Evolutionary conservation across 2,888 invertebrate species (phyloP), one percentile per base, ranked within the genome.

Genomic region (Erpobdella octoculata): DNA sequence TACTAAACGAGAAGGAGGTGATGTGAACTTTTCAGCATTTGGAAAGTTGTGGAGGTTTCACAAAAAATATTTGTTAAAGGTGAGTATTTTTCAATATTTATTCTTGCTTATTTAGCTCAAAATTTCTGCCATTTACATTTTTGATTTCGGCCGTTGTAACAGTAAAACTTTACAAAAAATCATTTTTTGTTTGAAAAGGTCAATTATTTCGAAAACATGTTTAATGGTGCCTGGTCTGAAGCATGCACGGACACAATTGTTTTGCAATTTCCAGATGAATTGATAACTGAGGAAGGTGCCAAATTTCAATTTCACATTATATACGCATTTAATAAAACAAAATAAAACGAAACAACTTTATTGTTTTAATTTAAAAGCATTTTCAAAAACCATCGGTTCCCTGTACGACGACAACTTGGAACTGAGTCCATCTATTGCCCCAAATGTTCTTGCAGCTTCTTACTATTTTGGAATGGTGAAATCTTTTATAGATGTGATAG

Each of bases 191-290:
- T 15, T 41, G 12, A 41, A 41, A 41, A 65, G 65, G 35, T 65
- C 9, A 38, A 65, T 21, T 65, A 37, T 21, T 65, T 65, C 65
- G 38, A 65, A 38, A 65, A 65, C 21, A 65, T 65, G 38, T 65
- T 65, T 38, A 65, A 65, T 36, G 38, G 6, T 9, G 5, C 15
- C 4, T 65, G 65, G 65, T 31, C 36, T 6, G 65, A 65, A 21
- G 36, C 65, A 18, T 21, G 25, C 8, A 25, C n/a, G 36, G 38
- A 36, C 25, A 21, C 12, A 28, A 65, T 65, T 12, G 12, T 12
- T 4, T 31, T 65, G 12, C 36, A 65, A 15, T 65, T 65, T 31
- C 15, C 65, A 25, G 65, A 65, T 31, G 4, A 41, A n/a, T 41
- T 41, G 46, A 41, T 41, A 41, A 41, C 46, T 41, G 46, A 41